Conservation (phyloP, 2,113 vertebrate genomes). For the Fulmarus glacialis region DNA sequence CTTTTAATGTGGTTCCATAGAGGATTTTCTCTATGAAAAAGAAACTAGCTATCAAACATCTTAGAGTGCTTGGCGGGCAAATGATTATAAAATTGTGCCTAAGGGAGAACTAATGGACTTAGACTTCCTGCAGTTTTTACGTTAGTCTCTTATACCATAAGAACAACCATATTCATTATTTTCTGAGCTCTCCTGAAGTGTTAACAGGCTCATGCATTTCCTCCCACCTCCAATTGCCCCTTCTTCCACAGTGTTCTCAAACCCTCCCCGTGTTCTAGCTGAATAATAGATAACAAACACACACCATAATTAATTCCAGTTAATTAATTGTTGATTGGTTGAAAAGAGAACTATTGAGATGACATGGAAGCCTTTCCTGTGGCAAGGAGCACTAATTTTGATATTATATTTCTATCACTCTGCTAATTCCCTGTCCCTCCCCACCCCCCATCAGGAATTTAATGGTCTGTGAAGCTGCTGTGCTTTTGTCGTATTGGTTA, state of each 20-base stretch:
- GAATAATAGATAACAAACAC: not conserved
- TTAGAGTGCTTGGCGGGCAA: not conserved
- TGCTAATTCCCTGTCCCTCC: not conserved
- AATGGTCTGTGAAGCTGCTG: not conserved
- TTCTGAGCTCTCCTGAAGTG: slow-evolving; percentile 5
- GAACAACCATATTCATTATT: not conserved
- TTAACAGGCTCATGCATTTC: not conserved
- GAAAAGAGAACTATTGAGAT: not conserved
- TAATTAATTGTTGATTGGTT: not conserved
- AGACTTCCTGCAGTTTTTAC: slow-evolving; percentile 9
- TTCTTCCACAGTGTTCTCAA: not conserved
- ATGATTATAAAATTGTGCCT: slow-evolving; percentile 45
- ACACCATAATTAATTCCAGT: not conserved
- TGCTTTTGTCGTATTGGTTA: not conserved
- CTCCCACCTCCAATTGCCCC: not conserved
- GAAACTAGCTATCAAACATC: slow-evolving; percentile 19
- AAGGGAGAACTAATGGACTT: slow-evolving; percentile 33
- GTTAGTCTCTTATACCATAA: not conserved
- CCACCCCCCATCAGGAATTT: not conserved
- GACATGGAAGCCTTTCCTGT: not conserved
- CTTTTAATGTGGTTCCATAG: slow-evolving; percentile 7
- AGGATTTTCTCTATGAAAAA: slow-evolving; percentile 1
- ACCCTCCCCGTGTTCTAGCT: not conserved
- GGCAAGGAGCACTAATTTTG: not conserved
- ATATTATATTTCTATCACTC: not conserved